These are phyloP conservation scores for Stichodactyla helianthus DNA, from an alignment of 64 coral and sea anemone genomes.

Conservation along the genomic window DNA sequence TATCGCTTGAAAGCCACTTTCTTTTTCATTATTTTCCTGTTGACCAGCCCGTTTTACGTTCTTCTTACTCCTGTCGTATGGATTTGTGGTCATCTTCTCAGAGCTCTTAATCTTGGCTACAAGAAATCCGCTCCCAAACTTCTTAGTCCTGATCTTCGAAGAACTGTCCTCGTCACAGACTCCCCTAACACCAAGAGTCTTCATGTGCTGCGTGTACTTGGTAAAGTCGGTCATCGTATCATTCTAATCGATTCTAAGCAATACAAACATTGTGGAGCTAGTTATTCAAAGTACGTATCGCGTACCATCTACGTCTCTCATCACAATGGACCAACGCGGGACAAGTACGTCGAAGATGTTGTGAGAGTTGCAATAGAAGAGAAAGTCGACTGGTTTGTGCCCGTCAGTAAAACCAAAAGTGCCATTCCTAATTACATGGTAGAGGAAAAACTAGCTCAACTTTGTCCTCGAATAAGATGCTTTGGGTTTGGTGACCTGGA, in stretches of 20 bases:
- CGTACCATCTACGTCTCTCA: constrained; percentile 32
- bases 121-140: not conserved
- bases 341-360: constrained; percentile 47
- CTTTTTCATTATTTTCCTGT: not conserved
- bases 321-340: not conserved
- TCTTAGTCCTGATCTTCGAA: constrained; percentile 4
- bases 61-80: not conserved
- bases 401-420: constrained; percentile 36
- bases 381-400: constrained; percentile 66
- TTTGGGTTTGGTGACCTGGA: constrained; percentile 43
- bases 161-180: constrained; percentile 43
- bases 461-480: constrained; percentile 30
- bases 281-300: constrained; percentile 35
- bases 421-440: constrained; percentile 29
- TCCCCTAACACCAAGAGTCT: constrained; percentile 28
- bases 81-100: not conserved
- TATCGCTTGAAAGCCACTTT: constrained; percentile 4
- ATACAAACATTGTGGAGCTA: constrained; percentile 30
- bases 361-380: constrained; percentile 38
- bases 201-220: constrained; percentile 27
- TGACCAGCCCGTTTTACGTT: not conserved
- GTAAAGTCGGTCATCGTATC: constrained; percentile 44
- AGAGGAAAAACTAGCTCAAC: constrained; percentile 26
- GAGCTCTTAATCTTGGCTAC: not conserved
- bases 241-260: constrained; percentile 34